Conservation (phyloP, 2,888 invertebrate genomes). For the Caenorhabditis imperialis region DNA sequence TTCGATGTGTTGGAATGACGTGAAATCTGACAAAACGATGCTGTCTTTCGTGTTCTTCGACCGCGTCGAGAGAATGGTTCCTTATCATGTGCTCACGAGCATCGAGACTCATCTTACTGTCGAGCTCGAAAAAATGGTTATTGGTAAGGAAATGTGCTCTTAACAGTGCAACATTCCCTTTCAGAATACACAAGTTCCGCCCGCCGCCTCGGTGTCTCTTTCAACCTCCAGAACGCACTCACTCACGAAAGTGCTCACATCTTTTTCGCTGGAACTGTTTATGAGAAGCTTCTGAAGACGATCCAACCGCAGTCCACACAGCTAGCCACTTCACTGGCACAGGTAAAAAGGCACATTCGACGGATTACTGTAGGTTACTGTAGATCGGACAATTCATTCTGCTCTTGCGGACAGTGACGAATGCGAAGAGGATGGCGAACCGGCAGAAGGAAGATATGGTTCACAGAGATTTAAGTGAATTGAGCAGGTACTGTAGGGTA, state of each 20-base stretch:
- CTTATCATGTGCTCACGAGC: slow-evolving; percentile 31
- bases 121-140: slow-evolving; percentile 20
- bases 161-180: no score
- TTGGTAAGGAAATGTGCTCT: slow-evolving; percentile 3
- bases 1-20: slow-evolving; percentile 55
- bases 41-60: slow-evolving; percentile 25
- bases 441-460: slow-evolving; percentile 18
- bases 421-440: slow-evolving; percentile 26
- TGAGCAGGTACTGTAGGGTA: slow-evolving; percentile 9
- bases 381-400: slow-evolving; percentile 38
- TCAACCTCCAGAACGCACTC: slow-evolving; percentile 29
- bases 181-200: slow-evolving; percentile 26
- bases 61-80: slow-evolving; percentile 29
- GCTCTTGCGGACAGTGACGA: slow-evolving; percentile 14
- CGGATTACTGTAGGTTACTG: background rate
- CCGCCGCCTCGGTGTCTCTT: slow-evolving; percentile 23
- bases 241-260: slow-evolving; percentile 6
- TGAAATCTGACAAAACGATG: slow-evolving; percentile 24
- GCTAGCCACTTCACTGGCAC: slow-evolving; percentile 19
- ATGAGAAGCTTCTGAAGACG: slow-evolving; percentile 34
- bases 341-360: slow-evolving; percentile 9
- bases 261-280: slow-evolving; percentile 19
- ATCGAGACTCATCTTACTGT: slow-evolving; percentile 33
- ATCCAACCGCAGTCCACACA: slow-evolving; percentile 7
- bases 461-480: slow-evolving; percentile 19